Evolutionary conservation across 1,140 invertebrate genomes (phyloP), one percentile per base, ranked within the genome.

Genomic region (Pogonomyrmex barbatus): DNA sequence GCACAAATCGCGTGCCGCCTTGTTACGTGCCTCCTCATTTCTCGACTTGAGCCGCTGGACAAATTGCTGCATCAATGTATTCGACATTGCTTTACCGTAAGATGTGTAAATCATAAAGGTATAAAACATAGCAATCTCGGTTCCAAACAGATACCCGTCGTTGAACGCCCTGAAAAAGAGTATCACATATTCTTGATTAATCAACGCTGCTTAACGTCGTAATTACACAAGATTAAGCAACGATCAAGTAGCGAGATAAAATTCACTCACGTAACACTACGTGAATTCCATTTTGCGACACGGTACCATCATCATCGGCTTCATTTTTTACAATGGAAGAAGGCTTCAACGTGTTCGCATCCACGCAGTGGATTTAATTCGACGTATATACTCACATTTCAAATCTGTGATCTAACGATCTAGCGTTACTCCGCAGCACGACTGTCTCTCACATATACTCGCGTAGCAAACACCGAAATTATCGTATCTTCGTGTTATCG

Each of bases 11-110:
- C 97, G 96, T 1, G 98, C 98, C 17, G 98, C 97, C 94, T 98
- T 98, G 65, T 96, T 96, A 58, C 98, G 96, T 2, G 96, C 95
- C 92, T 99, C 98, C 87, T 98, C 97, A 95, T 97, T 97, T 81
- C 97, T 97, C 83, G 98, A 98, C 94, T 99, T 99, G 9, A 99
- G 96, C 36, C 98, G 98, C 91, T 96, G 95, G 12, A 99, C 97
- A 95, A 99, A 99, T 91, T 97, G 96, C 88, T 96, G 96, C 92
- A 98, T 97, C 85, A 97, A 95, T 56, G 95, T 94, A n/a, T 92
- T 95, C 47, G 96, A 95, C 96, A 96, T 97, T 60, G 36, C 89
- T 68, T 30, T 12, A 54, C 0, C 12, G 42, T 81, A 36, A 2
- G 33, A 70, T 33, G 42, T 58, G 24, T 62, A 73, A 47, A 73